A percentile compares a stretch with the other conserved stretches of the same genome.
Evolutionary conservation across 2,113 vertebrate genomes (phyloP).

Genomic region (Ciconia stormi): DNA sequence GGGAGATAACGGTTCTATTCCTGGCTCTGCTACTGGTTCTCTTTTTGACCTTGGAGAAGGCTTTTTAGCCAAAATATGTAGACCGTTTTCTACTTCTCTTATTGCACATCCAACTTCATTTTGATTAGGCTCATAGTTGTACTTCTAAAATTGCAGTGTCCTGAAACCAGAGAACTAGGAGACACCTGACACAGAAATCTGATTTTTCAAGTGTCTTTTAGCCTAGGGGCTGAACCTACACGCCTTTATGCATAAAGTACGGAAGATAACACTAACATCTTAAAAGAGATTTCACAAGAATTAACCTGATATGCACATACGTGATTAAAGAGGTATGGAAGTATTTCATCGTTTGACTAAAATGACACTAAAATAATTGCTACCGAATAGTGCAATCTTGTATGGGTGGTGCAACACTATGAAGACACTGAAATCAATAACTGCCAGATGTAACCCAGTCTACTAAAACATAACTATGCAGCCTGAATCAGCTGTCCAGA

Average conservation of each 20-base stretch:
- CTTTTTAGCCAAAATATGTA: not conserved
- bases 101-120: not conserved
- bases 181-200: not conserved
- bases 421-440: not conserved
- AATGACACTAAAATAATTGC: not conserved
- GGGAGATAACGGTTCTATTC: constrained; percentile 53
- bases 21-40: constrained; percentile 50
- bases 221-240: not conserved
- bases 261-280: not conserved
- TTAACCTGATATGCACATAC: not conserved
- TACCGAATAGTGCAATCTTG: not conserved
- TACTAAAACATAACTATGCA: not conserved
- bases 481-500: not conserved
- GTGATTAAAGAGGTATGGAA: not conserved
- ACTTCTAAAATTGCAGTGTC: not conserved
- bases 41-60: constrained; percentile 47
- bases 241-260: not conserved
- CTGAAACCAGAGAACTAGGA: not conserved
- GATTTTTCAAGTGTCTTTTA: not conserved
- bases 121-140: not conserved
- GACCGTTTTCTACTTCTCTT: not conserved
- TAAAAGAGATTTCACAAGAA: not conserved
- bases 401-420: not conserved
- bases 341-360: not conserved
- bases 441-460: not conserved